Evolutionary conservation across 2,113 vertebrate species (phyloP).

Genomic region (Paraplagusia blochii): DNA sequence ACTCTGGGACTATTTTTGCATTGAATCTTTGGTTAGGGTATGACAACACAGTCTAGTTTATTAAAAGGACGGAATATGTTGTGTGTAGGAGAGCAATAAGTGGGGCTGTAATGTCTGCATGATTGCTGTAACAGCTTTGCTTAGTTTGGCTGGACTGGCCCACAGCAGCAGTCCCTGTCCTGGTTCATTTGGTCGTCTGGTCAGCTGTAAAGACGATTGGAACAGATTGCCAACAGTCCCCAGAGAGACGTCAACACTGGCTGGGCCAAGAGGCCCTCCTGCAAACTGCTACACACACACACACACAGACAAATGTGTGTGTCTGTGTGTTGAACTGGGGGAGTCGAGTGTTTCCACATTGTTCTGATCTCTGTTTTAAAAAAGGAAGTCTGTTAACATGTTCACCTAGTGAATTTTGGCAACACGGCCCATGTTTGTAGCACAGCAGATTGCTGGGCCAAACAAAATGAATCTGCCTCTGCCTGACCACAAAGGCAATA

Average conservation of each 20-base stretch:
- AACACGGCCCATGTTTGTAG: conserved; percentile 36
- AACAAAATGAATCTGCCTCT: conserved; percentile 37
- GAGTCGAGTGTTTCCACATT: conserved; percentile 69
- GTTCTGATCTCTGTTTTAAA: conserved; percentile 55
- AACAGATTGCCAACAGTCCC: conserved; percentile 81
- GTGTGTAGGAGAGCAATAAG: conserved; percentile 64
- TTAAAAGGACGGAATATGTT: conserved; percentile 51
- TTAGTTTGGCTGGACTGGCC: conserved; percentile 75
- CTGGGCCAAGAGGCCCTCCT: conserved; percentile 71
- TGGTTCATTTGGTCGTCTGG: conserved; percentile 78
- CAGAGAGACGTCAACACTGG: conserved; percentile 70
- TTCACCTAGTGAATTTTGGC: conserved; percentile 52
- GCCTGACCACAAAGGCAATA: conserved; percentile 41
- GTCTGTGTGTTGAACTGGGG: conserved; percentile 57
- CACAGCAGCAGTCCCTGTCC: conserved; percentile 78
- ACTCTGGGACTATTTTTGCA: conserved; percentile 28
- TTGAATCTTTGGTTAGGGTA: conserved; percentile 23
- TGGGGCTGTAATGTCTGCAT: conserved; percentile 64
- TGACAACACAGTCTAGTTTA: conserved; percentile 36
- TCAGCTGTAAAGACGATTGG: conserved; percentile 81
- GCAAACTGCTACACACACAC: conserved; percentile 56
- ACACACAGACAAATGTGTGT: conserved; percentile 65
- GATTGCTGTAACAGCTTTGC: conserved; percentile 67
- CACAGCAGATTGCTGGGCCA: conserved; percentile 26
- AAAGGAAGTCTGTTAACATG: conserved; percentile 53